Evolutionary conservation across 2,797 vertebrate genomes (phyloP), one percentile per base, ranked within the genome.

Genomic region (Adelosebastes latens): DNA sequence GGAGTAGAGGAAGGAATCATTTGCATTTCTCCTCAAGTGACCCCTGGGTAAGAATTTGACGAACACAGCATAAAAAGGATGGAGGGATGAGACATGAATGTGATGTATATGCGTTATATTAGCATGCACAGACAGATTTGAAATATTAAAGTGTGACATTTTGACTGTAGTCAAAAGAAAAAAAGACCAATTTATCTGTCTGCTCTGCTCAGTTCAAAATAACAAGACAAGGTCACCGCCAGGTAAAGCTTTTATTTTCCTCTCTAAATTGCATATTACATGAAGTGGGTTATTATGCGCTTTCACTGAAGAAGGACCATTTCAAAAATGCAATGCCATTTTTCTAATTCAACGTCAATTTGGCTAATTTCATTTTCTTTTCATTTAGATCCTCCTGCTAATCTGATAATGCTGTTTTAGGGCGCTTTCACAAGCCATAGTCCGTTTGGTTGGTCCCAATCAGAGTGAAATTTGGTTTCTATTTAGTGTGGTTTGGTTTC

Each of bases 21-120:
- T 89, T 77, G 61, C 83, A 65, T 79, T 87, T 87, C 55, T 87
- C 81, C 86, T 80, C 13, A 16, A 73, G 73, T 86, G 82, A 84
- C 79, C 83, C 36, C 1, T 9, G 22, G 34, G 55, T 72, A 42
- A 6, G 6, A 65, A 80, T 68, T n/a, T 6, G 3, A 24, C 2
- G 6, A 58, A 29, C 24, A 9, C 2, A 24, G 65, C 8, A 18
- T 58, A 29, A 59, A 63, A 56, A 31, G 39, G 14, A 36, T 79
- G 22, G 68, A 77, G n/a, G 18, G 14, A 42, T 7, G 24, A 61
- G 52, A 79, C 42, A 27, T 49, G 58, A 78, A 22, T 20, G 25
- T 3, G 13, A 73, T 53, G 4, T 13, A 22, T 52, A 52, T n/a
- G 49, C 20, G 49, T n/a, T 52, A 52, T 52, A 20, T 20, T 52